Percentiles rank a stretch among this genome's conserved stretches.
These are phyloP conservation scores for Grantiella picta DNA, from an alignment of 2,113 vertebrate species.

Conservation along the genomic window DNA sequence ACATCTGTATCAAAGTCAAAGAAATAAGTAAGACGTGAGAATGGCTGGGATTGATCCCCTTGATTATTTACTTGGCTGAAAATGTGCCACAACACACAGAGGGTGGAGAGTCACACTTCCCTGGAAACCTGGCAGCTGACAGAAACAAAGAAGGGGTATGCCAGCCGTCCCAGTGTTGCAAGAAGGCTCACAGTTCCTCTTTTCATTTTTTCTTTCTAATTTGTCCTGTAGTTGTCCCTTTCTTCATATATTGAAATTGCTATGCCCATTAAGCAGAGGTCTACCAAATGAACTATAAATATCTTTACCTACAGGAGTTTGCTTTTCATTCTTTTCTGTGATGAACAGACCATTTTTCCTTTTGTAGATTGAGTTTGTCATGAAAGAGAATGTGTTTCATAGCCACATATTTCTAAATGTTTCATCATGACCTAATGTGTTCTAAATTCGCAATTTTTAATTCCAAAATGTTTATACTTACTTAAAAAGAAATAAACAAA, in stretches of 20 bases:
- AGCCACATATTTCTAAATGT: neutral
- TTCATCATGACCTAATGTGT: fast-evolving
- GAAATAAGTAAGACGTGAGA: neutral
- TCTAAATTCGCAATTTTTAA: neutral
- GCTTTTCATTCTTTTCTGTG: neutral
- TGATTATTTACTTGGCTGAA: neutral
- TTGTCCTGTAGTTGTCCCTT: neutral
- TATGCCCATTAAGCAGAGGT: neutral
- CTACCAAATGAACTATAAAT: neutral
- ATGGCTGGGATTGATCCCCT: fast-evolving
- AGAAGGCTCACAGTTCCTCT: neutral
- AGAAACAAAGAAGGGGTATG: neutral
- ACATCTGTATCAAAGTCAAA: neutral
- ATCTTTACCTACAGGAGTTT: neutral
- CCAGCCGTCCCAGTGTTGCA: neutral
- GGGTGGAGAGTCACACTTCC: neutral
- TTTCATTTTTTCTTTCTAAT: neutral
- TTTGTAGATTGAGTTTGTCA: neutral
- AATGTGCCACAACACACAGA: fast-evolving
- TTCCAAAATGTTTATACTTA: neutral
- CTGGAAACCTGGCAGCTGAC: neutral
- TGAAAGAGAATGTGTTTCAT: neutral
- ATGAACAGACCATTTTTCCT: neutral
- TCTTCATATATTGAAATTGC: neutral
- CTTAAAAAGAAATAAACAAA: neutral